A percentile compares a stretch with the other conserved stretches of the same genome.
Evolutionary conservation across 2,888 invertebrate species (phyloP).

Genomic region (Drosophila barbarae): DNA sequence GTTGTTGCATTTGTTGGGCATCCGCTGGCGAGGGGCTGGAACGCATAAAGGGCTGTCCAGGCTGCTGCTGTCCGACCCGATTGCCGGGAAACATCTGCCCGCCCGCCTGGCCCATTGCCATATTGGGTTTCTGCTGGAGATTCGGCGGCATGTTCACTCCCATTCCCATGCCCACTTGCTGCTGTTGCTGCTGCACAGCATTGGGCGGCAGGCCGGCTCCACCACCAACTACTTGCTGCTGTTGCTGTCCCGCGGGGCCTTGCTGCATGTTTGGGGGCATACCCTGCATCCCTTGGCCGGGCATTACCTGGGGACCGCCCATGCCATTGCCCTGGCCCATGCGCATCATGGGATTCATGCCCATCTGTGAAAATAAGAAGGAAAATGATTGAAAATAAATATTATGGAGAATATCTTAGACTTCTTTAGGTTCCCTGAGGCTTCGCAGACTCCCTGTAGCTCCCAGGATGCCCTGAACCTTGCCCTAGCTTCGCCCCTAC

Average conservation of each 20-base stretch:
- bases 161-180: constrained; percentile 61
- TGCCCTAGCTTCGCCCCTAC: constrained; percentile 1
- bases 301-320: constrained; percentile 68
- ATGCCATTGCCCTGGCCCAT: constrained; percentile 80
- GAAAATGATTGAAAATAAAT: neutral
- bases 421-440: too few relatives aligned
- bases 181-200: constrained; percentile 58
- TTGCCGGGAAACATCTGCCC: constrained; percentile 80
- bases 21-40: constrained; percentile 83
- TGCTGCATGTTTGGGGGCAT: constrained; percentile 80
- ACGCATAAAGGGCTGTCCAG: constrained; percentile 86
- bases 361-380: constrained; percentile 61
- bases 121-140: constrained; percentile 76
- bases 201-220: constrained; percentile 69
- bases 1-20: constrained; percentile 74
- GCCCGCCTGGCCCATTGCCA: constrained; percentile 78
- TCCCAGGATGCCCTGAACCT: too few relatives aligned
- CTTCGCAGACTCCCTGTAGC: neutral
- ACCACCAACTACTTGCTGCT: constrained; percentile 55
- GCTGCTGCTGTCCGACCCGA: constrained; percentile 81
- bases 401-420: neutral
- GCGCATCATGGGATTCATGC: constrained; percentile 79
- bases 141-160: constrained; percentile 75
- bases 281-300: constrained; percentile 75
- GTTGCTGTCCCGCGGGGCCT: constrained; percentile 70